Evolutionary conservation across 2,113 vertebrate species (phyloP).

Genomic region (Podarcis cretensis): DNA sequence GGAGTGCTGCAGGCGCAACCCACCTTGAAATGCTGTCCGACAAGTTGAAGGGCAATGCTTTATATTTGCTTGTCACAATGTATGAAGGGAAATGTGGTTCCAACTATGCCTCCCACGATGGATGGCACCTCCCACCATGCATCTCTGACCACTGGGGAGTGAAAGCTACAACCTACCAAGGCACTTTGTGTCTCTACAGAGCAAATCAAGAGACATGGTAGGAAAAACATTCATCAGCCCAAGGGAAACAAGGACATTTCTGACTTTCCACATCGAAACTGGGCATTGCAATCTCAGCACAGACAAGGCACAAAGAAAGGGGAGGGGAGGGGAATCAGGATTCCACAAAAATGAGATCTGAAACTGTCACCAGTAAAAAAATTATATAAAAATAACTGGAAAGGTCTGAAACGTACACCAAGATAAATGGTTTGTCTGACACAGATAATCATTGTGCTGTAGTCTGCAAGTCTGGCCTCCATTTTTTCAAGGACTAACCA

Average conservation of each 20-base stretch:
- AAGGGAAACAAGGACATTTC: not conserved
- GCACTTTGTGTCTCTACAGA: not conserved
- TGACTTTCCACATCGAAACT: not conserved
- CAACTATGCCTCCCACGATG: not conserved
- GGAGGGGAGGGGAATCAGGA: too few species aligned
- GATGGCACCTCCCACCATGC: not conserved
- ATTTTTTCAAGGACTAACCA: not conserved
- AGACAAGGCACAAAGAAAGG: not conserved
- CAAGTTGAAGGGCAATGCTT: not conserved
- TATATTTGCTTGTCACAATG: not conserved
- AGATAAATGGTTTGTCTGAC: not conserved
- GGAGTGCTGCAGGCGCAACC: too few species aligned
- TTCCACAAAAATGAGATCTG: not conserved
- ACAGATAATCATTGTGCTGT: not conserved
- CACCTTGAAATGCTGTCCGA: not conserved
- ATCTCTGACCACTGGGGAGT: not conserved
- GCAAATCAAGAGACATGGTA: not conserved
- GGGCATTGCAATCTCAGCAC: not conserved
- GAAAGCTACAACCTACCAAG: not conserved
- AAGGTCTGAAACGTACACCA: not conserved
- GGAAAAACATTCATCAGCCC: not conserved
- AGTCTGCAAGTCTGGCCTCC: not conserved
- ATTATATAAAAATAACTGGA: constrained; percentile 15
- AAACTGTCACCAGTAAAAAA: not conserved
- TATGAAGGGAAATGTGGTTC: not conserved